phyloP scores from a whole-genome alignment of 2,888 invertebrate species.

The Xylocampa areola region DNA sequence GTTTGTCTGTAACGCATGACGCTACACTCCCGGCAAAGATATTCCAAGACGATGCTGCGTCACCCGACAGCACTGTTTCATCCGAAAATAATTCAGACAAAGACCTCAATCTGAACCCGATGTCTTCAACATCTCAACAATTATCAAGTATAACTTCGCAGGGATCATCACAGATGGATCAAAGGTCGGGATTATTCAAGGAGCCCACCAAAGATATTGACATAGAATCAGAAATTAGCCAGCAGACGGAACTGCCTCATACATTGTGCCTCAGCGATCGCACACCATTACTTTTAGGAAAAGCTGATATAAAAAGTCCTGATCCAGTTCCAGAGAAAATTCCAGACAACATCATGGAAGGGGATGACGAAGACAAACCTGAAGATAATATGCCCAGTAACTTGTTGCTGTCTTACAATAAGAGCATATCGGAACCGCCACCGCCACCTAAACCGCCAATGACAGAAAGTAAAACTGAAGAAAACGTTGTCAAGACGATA shows the following conservation, averaged over 20 bases:
- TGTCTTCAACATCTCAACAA: constrained; percentile 65
- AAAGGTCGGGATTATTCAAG: constrained; percentile 68
- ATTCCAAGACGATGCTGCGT: constrained; percentile 91
- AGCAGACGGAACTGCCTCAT: constrained; percentile 86
- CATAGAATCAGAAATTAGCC: constrained; percentile 86
- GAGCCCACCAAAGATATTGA: constrained; percentile 81
- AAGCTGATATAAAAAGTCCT: constrained; percentile 86
- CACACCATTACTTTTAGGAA: constrained; percentile 81
- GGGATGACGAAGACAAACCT: constrained; percentile 85
- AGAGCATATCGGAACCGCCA: constrained; percentile 70
- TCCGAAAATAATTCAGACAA: constrained; percentile 71
- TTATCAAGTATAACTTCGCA: constrained; percentile 65
- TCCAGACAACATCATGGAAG: constrained; percentile 86
- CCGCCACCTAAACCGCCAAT: constrained; percentile 63
- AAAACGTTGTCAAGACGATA: constrained; percentile 86
- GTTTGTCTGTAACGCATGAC: constrained; percentile 89
- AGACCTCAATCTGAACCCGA: constrained; percentile 64
- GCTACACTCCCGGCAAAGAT: constrained; percentile 91
- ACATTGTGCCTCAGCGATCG: constrained; percentile 80
- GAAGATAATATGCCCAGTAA: constrained; percentile 79
- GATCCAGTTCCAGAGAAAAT: constrained; percentile 88
- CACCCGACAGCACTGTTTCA: constrained; percentile 87
- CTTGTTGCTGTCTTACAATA: constrained; percentile 77
- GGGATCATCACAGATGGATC: constrained; percentile 64
- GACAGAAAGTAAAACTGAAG: constrained; percentile 71